Base-by-base conservation (phyloP, 2,888 invertebrate species). In the Apamea monoglypha region DNA sequence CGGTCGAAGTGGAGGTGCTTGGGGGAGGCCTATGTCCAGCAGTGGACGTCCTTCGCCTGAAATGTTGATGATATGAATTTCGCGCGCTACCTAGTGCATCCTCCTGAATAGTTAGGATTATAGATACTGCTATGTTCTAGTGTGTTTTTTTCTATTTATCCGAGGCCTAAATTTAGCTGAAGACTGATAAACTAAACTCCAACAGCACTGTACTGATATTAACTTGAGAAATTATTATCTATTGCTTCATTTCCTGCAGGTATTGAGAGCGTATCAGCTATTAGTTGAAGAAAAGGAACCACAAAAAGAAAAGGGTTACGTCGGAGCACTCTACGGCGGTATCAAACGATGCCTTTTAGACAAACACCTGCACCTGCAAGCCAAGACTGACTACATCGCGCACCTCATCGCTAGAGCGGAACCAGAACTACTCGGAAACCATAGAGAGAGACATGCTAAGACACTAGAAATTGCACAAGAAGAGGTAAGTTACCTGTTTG, bases 381-480 rank as follows among this genome's bases (percentile, higher is more conserved):
- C 98, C 69, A 98, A 98, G 96, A 98, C 98, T 90, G 98, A 99
- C 91, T 99, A 98, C 94, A 98, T 99, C 89, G 98, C 98, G 90
- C 98, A 98, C 88, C 97, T 99, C 75, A 99, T 99, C 92, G 98
- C 98, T 76, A 97, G 99, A 90, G 99, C 99, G 36, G 99, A 99
- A 95, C 99, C 99, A 16, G 99, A 99, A 95, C 97, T 99, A 70
- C 97, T 98, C 87, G 99, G 99, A 53, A 98, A 98, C 92, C 98
- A 98, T 88, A 97, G 99, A 83, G 99, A 99, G 94, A 97, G 99
- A 78, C 99, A 99, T 94, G 99, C 99, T 14, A 99, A 99, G 96
- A 99, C 99, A n/a, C 96, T 99, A 90, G 99, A 99, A 97, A 99
- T 99, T 87, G 99, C 99, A 89, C 99, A 99, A 96, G 99, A 99